These are phyloP conservation scores for Oncorhynchus keta DNA, from an alignment of 2,113 vertebrate species.

Conservation along the genomic window DNA sequence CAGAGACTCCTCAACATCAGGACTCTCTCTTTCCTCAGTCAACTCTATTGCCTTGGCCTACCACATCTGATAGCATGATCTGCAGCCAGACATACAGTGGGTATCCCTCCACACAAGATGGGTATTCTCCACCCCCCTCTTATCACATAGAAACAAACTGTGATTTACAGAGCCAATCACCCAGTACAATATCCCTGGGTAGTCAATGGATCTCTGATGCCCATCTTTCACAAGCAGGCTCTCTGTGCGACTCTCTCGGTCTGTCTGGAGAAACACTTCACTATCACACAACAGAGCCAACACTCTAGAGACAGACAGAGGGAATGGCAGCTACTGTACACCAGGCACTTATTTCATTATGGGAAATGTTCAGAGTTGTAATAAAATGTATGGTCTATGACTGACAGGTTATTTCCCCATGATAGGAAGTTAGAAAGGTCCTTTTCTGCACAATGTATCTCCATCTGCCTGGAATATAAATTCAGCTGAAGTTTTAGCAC, in stretches of 20 bases:
- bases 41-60: too few relatives aligned
- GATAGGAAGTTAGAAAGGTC: too few relatives aligned
- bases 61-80: too few relatives aligned
- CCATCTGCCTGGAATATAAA: too few relatives aligned
- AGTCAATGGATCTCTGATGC: conserved; percentile 3
- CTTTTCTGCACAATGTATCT: too few relatives aligned
- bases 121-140: background rate
- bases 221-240: background rate
- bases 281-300: background rate
- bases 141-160: background rate
- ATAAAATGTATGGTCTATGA: too few relatives aligned
- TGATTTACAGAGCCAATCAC: background rate
- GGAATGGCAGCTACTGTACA: conserved; percentile 12
- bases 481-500: too few relatives aligned
- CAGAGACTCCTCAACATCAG: background rate
- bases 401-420: too few relatives aligned
- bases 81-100: too few relatives aligned
- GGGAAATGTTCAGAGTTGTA: background rate
- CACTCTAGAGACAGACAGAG: conserved; percentile 30
- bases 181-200: conserved; percentile 25
- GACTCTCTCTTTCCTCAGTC: too few relatives aligned
- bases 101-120: too few relatives aligned
- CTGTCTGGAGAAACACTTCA: background rate
- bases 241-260: background rate
- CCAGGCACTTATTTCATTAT: conserved; percentile 1